Base-by-base conservation (phyloP, 2,888 invertebrate genomes). In the Drosophila parthenogenetica region DNA sequence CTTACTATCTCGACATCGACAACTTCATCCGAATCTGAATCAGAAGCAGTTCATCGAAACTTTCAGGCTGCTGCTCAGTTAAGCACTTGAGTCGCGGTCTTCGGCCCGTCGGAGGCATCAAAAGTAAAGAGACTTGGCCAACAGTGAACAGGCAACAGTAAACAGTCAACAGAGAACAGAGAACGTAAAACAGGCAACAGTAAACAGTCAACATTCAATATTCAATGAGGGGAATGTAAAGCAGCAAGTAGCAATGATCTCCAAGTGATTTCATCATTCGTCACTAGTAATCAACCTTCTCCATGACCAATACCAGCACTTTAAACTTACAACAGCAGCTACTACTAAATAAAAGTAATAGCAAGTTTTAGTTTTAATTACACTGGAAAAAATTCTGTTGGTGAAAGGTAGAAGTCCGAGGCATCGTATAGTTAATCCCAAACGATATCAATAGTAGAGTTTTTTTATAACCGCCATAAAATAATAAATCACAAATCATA, bases 21-120 rank as follows among this genome's bases (percentile, higher is more conserved):
- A 72, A 62, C 64, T 37, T 45, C 64, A 73, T 49, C 69, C 66
- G 78, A 86, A 84, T 49, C 73, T 67, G 78, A 86, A 74, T 77
- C 83, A 82, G 84, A 84, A 84, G 83, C 89, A 88, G 87, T 79
- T 79, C 78, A 72, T 72, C 67, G 57, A 57, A 65, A 70, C 69
- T 50, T 54, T 37, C 64, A 48, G 42, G 17, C 62, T 60, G 46
- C 62, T 63, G 43, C 59, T 69, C 80, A 76, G 57, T 69, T 82
- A 75, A 70, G 70, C 84, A 85, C 85, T 85, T 70, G 79, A 89
- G 72, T 22, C 40, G 42, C 42, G 37, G 49, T 37, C 53, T 48
- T 62, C 17, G 57, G 32, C 46, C 46, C 46, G 49, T 40, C 58
- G 58, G 58, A 40, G 40, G 40, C 58, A 59, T 59, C 58, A 59